phyloP scores from a whole-genome alignment of 2,113 vertebrate species.

The Myocastor coypus region DNA sequence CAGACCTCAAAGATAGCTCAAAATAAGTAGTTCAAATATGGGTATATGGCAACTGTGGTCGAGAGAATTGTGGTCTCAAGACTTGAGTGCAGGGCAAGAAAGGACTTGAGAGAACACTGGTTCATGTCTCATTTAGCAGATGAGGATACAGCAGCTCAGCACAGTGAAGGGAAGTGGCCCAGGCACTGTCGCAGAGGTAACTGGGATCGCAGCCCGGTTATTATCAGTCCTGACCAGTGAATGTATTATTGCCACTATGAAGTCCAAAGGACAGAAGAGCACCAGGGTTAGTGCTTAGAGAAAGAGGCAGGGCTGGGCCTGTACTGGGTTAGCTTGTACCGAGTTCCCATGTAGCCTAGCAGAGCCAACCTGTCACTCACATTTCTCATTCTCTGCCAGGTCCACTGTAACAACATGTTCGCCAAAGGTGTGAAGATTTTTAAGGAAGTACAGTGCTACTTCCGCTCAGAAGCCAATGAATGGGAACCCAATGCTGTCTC shows the following conservation, averaged over 20 bases:
- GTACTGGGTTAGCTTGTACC: background rate
- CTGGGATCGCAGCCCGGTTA: background rate
- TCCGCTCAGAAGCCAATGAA: constrained; percentile 90
- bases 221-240: background rate
- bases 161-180: background rate
- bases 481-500: constrained; percentile 92
- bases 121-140: background rate
- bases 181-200: background rate
- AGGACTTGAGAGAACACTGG: background rate
- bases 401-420: constrained; percentile 99
- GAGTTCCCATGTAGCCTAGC: background rate
- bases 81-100: background rate
- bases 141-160: background rate
- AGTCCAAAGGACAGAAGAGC: background rate
- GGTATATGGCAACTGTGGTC: background rate
- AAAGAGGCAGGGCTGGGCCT: background rate
- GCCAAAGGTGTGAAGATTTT: constrained; percentile 95
- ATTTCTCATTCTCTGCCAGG: constrained; percentile 84
- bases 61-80: background rate
- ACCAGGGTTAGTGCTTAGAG: background rate
- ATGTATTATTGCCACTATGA: background rate
- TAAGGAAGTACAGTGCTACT: constrained; percentile 94
- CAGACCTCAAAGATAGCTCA: background rate
- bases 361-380: background rate
- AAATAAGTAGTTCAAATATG: background rate